Evolutionary conservation across 2,888 invertebrate species (phyloP), one percentile per base, ranked within the genome.

Genomic region (Orchestes rusci): DNA sequence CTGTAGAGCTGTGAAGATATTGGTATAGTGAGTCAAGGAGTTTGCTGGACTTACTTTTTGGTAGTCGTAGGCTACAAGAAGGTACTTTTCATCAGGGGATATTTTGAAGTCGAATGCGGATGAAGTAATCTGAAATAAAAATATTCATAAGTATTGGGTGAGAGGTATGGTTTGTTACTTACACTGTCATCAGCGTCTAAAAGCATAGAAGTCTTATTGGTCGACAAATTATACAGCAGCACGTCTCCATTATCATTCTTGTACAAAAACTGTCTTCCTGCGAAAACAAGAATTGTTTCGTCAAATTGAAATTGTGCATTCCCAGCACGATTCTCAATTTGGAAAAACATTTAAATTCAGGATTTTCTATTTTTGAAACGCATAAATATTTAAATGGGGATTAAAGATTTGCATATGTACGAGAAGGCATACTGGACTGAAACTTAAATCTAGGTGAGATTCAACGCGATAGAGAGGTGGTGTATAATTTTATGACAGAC

Each of bases 251-350:
- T 64, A n/a, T 58, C 62, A 57, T 78, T 77, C 43, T 75, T 74
- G 65, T 75, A 85, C 51, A 84, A 63, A 48, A 85, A 69, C 59
- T 78, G 77, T 49, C 70, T 74, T 57, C 75, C 82, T 83, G 73
- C 17, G 74, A 75, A 57, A 50, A 32, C 3, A n/a, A 3, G 18
- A n/a, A n/a, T n/a, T n/a, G n/a, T n/a, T n/a, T n/a, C n/a, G n/a
- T n/a, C n/a, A n/a, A n/a, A n/a, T n/a, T n/a, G n/a, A n/a, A n/a
- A n/a, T n/a, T n/a, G n/a, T n/a, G n/a, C n/a, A n/a, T n/a, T n/a
- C n/a, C n/a, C n/a, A n/a, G n/a, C n/a, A n/a, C n/a, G n/a, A n/a
- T n/a, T n/a, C n/a, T n/a, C n/a, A n/a, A n/a, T n/a, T n/a, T n/a
- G n/a, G n/a, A n/a, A n/a, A n/a, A n/a, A n/a, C n/a, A n/a, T n/a